A percentile compares a stretch with the other conserved stretches of the same genome.
These are phyloP conservation scores for Vidua macroura DNA, from an alignment of 2,113 vertebrate species.

Conservation along the genomic window DNA sequence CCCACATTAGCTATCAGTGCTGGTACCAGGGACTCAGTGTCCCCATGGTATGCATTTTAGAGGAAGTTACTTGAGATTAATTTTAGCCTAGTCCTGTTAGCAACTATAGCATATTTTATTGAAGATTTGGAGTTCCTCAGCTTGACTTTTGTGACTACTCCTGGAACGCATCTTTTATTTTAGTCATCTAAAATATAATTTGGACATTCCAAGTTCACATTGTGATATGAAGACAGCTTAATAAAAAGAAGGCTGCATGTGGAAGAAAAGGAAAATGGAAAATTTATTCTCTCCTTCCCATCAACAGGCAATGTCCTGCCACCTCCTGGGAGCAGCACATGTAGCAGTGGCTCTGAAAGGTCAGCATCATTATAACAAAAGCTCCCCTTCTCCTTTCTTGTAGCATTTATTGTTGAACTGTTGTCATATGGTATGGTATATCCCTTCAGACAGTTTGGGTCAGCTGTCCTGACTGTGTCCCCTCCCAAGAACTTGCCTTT, in stretches of 20 bases:
- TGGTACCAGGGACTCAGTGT: not conserved
- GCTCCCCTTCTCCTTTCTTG: accelerated
- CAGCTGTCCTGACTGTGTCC: not conserved
- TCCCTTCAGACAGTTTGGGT: not conserved
- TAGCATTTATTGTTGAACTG: not conserved
- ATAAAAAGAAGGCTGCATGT: not conserved
- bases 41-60: not conserved
- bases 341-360: accelerated
- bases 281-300: not conserved
- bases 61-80: not conserved
- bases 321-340: accelerated
- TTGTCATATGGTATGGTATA: not conserved
- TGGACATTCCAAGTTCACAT: not conserved
- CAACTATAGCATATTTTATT: not conserved
- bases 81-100: not conserved
- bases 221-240: not conserved
- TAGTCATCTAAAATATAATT: not conserved
- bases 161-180: not conserved
- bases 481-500: not conserved
- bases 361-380: not conserved
- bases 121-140: not conserved
- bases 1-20: not conserved
- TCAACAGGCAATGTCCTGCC: not conserved
- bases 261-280: not conserved
- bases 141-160: not conserved